Evolutionary conservation across 1,140 invertebrate genomes (phyloP).

Genomic region (Bactericera cockerelli): DNA sequence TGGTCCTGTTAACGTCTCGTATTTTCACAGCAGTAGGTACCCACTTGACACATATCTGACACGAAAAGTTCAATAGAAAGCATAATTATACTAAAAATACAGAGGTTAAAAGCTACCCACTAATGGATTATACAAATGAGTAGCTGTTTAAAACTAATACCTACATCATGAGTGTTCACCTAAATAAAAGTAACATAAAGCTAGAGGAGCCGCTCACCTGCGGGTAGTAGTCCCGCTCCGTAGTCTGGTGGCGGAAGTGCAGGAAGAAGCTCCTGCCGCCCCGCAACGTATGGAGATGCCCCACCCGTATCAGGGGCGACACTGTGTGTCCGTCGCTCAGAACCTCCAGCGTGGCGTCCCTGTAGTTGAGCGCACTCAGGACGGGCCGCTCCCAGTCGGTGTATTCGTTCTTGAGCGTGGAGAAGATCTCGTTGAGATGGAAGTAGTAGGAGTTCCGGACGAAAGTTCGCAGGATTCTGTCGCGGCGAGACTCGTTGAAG

Average conservation of each 20-base stretch:
- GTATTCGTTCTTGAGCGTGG: conserved; percentile 80
- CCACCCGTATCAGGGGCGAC: conserved; percentile 61
- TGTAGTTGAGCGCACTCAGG: conserved; percentile 53
- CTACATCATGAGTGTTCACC: too few relatives aligned
- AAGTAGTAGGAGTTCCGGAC: conserved; percentile 77
- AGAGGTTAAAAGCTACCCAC: too few relatives aligned
- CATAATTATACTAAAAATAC: too few relatives aligned
- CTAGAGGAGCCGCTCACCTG: too few relatives aligned
- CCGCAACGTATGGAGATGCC: conserved; percentile 55
- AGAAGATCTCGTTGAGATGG: conserved; percentile 80
- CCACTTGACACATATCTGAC: too few relatives aligned
- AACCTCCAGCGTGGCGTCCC: conserved; percentile 58
- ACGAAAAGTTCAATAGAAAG: too few relatives aligned
- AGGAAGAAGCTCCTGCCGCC: conserved; percentile 70
- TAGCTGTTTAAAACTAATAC: too few relatives aligned
- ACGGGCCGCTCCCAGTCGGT: conserved; percentile 76
- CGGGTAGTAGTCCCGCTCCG: conserved; percentile 50
- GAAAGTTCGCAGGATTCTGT: conserved; percentile 70
- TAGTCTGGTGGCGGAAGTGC: conserved; percentile 68
- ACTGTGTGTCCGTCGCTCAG: conserved; percentile 75
- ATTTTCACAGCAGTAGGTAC: too few relatives aligned
- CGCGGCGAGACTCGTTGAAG: conserved; percentile 65
- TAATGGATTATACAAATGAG: too few relatives aligned
- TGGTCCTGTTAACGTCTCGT: too few relatives aligned
- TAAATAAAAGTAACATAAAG: too few relatives aligned